Conservation (phyloP, 1,140 invertebrate genomes). For the Monochamus saltuarius region DNA sequence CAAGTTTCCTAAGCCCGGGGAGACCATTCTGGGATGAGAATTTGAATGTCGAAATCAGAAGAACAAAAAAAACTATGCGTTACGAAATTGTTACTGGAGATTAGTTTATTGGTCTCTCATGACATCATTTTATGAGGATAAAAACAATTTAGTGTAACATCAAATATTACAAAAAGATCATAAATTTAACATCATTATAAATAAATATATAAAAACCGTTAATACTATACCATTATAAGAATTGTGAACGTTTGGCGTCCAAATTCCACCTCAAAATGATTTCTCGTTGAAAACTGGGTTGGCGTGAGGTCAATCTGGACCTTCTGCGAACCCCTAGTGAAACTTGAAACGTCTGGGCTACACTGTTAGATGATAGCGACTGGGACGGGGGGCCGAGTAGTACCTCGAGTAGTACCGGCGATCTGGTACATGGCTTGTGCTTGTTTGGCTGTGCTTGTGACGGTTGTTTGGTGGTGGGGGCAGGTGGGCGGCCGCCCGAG, state of each 20-base stretch:
- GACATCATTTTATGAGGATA: too few species aligned
- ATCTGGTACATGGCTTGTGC: conserved; percentile 34
- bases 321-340: conserved; percentile 11
- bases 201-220: too few species aligned
- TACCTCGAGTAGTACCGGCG: conserved; percentile 19
- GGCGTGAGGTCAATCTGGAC: conserved; percentile 7
- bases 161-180: too few species aligned
- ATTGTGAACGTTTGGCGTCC: too few species aligned
- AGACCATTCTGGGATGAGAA: too few species aligned
- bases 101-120: too few species aligned
- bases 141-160: too few species aligned
- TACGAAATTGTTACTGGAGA: too few species aligned
- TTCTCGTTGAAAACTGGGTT: conserved; percentile 2
- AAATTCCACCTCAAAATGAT: conserved; percentile 14
- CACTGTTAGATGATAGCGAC: conserved; percentile 11
- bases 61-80: neutral
- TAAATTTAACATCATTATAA: too few species aligned
- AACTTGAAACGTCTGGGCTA: too few species aligned
- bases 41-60: conserved; percentile 7
- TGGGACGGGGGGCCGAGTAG: conserved; percentile 13
- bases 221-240: too few species aligned
- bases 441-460: conserved; percentile 44
- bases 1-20: too few species aligned
- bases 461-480: conserved; percentile 43
- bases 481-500: conserved; percentile 39